Percentiles rank a stretch among this genome's conserved stretches.
phyloP scores from a whole-genome alignment of 2,888 invertebrate species.

The Cheilosia soror region DNA sequence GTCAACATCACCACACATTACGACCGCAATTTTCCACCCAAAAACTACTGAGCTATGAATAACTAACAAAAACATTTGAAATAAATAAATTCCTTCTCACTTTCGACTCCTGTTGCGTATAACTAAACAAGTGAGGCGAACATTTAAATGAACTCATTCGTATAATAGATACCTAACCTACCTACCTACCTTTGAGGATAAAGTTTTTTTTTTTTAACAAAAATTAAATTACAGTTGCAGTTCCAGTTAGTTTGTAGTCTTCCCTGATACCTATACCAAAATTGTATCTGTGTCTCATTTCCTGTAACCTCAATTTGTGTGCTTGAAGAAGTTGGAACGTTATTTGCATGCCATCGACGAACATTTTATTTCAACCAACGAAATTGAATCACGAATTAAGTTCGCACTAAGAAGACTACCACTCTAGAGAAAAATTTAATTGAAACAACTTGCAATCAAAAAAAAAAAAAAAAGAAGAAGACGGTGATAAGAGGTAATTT shows the following conservation, averaged over 20 bases:
- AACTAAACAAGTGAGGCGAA: not conserved
- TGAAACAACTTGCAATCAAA: slow-evolving; percentile 1
- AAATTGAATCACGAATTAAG: slow-evolving; percentile 25
- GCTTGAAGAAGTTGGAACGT: not conserved
- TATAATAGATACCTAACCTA: not conserved
- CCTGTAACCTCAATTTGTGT: slow-evolving; percentile 15
- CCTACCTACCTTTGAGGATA: too few species aligned
- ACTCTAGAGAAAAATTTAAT: slow-evolving; percentile 5
- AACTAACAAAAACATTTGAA: too few species aligned
- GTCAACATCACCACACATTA: too few species aligned
- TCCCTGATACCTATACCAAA: not conserved
- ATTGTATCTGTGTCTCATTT: slow-evolving; percentile 23
- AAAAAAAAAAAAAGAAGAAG: not conserved
- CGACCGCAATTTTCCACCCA: too few species aligned
- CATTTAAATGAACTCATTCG: slow-evolving; percentile 5
- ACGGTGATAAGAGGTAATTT: slow-evolving; percentile 28
- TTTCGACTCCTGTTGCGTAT: too few species aligned
- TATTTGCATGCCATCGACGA: slow-evolving; percentile 20
- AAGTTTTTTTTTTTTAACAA: not conserved
- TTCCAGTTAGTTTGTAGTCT: not conserved
- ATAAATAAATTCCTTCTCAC: too few species aligned
- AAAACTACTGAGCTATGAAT: too few species aligned
- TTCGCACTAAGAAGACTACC: not conserved
- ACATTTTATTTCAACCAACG: slow-evolving; percentile 7
- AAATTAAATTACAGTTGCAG: slow-evolving; percentile 6